Conservation (phyloP, 2,888 invertebrate genomes). For the Cheiracanthium punctorium region DNA sequence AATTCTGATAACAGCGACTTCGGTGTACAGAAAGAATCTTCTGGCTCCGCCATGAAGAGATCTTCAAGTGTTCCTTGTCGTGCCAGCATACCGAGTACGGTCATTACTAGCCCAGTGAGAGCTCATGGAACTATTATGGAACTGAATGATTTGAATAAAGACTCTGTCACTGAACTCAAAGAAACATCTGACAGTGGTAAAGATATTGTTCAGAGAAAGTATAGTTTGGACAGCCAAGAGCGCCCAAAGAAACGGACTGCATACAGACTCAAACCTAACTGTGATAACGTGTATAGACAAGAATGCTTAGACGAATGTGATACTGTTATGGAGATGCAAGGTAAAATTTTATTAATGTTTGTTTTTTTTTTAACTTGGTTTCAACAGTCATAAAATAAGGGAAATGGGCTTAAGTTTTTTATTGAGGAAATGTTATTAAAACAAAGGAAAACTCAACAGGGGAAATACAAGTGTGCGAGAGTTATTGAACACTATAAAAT, state of each 20-base stretch:
- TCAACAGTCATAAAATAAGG: too few species aligned
- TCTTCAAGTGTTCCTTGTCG: conserved; percentile 88
- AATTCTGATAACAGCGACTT: conserved; percentile 56
- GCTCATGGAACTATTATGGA: conserved; percentile 42
- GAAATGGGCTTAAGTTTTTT: too few species aligned
- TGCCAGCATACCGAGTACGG: conserved; percentile 56
- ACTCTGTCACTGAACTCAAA: not conserved
- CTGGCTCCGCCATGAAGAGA: conserved; percentile 75
- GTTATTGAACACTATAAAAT: too few species aligned
- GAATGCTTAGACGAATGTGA: conserved; percentile 58
- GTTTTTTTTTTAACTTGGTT: too few species aligned
- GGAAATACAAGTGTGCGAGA: too few species aligned
- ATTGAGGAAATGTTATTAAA: too few species aligned
- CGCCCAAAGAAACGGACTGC: conserved; percentile 39
- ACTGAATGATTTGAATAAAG: conserved; percentile 59
- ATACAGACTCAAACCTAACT: conserved; percentile 36
- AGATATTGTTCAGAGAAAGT: conserved; percentile 48
- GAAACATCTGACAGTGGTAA: conserved; percentile 18
- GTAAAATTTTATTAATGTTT: conserved; percentile 23
- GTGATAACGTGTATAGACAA: conserved; percentile 60
- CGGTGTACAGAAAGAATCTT: conserved; percentile 36
- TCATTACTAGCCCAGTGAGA: conserved; percentile 42
- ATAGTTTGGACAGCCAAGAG: conserved; percentile 63
- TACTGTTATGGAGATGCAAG: conserved; percentile 58
- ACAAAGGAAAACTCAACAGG: too few species aligned